Evolutionary conservation across 2,113 vertebrate genomes (phyloP).

Genomic region (Percina caprodes): DNA sequence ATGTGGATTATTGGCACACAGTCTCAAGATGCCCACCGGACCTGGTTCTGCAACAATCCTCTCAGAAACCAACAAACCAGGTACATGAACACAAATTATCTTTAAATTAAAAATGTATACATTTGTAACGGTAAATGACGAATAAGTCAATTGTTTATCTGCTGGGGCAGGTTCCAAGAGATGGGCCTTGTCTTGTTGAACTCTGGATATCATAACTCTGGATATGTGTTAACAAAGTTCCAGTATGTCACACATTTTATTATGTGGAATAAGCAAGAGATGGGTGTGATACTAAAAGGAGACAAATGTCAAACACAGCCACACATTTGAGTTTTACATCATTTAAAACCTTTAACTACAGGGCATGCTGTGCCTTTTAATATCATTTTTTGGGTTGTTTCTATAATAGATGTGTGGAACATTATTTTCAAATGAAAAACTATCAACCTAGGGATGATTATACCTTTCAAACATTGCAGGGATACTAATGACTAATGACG

Average conservation of each 20-base stretch:
- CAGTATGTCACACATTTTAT: not conserved
- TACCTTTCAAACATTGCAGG: not conserved
- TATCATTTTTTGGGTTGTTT: not conserved
- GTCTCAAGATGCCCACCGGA: slow-evolving; percentile 46
- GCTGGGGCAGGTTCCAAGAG: too few species aligned
- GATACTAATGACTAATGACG: not conserved
- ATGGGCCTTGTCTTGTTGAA: not conserved
- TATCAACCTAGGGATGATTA: not conserved
- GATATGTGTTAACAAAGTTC: not conserved
- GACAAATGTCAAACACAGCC: too few species aligned
- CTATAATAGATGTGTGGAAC: not conserved
- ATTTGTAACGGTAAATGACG: not conserved
- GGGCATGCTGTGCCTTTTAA: not conserved
- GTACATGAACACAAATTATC: slow-evolving; percentile 26
- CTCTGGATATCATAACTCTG: not conserved
- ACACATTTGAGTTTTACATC: not conserved
- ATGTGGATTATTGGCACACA: not conserved
- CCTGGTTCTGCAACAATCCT: slow-evolving; percentile 16
- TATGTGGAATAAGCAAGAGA: not conserved
- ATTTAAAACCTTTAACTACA: not conserved
- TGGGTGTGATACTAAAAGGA: too few species aligned
- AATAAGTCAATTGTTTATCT: not conserved
- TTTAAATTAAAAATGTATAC: not conserved
- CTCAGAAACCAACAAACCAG: slow-evolving; percentile 49
- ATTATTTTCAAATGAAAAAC: not conserved